A percentile compares a stretch with the other conserved stretches of the same genome.
Evolutionary conservation across 2,113 vertebrate species (phyloP).

Genomic region (Hucho hucho): DNA sequence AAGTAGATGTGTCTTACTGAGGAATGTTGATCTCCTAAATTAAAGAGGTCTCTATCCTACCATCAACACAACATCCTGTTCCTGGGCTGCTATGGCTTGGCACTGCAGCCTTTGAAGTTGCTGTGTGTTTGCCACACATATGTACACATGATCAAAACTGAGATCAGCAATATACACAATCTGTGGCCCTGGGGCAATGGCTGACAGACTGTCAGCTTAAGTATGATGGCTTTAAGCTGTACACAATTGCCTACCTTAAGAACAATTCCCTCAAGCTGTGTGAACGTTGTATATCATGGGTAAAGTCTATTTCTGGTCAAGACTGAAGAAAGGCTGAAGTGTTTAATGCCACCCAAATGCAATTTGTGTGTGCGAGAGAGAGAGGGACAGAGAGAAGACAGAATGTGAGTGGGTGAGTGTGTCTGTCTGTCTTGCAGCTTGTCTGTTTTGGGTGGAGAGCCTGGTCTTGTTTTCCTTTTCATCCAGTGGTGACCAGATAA

Average conservation of each 20-base stretch:
- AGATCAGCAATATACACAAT: not conserved
- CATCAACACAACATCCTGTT: slow-evolving; percentile 35
- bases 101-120: slow-evolving; percentile 22
- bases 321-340: not conserved
- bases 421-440: not conserved
- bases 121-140: not conserved
- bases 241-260: not conserved
- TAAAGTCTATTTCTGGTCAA: not conserved
- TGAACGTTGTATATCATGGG: too few relatives aligned
- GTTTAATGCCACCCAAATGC: not conserved
- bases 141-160: not conserved
- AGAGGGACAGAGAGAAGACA: not conserved
- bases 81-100: not conserved
- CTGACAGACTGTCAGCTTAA: not conserved
- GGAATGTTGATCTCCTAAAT: slow-evolving; percentile 31
- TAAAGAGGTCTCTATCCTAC: slow-evolving; percentile 20
- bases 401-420: not conserved
- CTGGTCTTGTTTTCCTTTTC: not conserved
- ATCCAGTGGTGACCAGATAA: not conserved
- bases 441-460: not conserved
- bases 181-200: not conserved
- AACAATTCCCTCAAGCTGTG: too few relatives aligned
- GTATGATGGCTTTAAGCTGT: not conserved
- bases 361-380: too few relatives aligned
- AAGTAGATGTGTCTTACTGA: slow-evolving; percentile 6